phyloP scores from a whole-genome alignment of 1,140 invertebrate genomes.

The Diorhabda carinulata region DNA sequence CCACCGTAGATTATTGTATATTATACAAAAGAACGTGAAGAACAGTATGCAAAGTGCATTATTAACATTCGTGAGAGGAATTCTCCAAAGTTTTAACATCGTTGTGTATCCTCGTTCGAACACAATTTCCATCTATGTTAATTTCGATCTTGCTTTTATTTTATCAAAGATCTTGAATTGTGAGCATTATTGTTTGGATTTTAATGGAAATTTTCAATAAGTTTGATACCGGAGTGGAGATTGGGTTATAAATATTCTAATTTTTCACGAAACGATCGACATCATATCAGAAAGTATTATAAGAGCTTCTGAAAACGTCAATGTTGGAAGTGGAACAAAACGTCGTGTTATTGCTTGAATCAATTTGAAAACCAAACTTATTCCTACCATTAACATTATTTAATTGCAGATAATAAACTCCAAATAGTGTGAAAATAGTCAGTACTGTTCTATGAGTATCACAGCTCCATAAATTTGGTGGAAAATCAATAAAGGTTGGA shows the following conservation, averaged over 20 bases:
- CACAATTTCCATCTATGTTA: slow-evolving; percentile 44
- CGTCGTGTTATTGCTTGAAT: too few relatives aligned
- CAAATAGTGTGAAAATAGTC: too few relatives aligned
- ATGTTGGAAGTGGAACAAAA: too few relatives aligned
- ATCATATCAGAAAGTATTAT: neutral
- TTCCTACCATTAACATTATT: too few relatives aligned
- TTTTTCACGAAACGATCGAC: neutral
- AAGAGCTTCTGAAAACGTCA: too few relatives aligned
- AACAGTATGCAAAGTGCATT: slow-evolving; percentile 47
- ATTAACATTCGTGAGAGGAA: slow-evolving; percentile 48
- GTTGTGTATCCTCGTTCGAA: slow-evolving; percentile 41
- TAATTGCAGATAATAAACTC: too few relatives aligned
- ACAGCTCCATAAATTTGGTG: too few relatives aligned
- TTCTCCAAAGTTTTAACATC: slow-evolving; percentile 45
- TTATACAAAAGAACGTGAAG: slow-evolving; percentile 35
- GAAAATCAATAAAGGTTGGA: too few relatives aligned
- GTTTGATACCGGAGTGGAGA: neutral
- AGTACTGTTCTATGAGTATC: too few relatives aligned
- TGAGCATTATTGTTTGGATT: neutral
- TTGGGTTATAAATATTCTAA: neutral
- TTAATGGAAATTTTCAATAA: neutral
- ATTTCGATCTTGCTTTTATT: neutral
- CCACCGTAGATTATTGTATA: slow-evolving; percentile 34
- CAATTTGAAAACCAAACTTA: too few relatives aligned
- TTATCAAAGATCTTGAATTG: neutral